A percentile compares a stretch with the other conserved stretches of the same genome.
phyloP scores from a whole-genome alignment of 2,888 invertebrate species.

The Acanthoscelides obtectus region DNA sequence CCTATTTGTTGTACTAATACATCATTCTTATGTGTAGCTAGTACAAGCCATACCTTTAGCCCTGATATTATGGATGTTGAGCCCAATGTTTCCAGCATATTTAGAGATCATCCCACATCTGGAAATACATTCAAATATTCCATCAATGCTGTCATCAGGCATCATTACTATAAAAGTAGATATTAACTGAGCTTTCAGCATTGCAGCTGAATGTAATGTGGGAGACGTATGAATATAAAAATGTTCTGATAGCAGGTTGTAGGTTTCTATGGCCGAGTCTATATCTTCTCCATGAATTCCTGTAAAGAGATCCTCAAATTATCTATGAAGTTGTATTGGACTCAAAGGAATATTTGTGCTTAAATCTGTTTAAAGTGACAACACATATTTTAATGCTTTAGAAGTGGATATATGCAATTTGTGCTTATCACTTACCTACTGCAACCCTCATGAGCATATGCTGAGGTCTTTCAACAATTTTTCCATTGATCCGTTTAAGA shows the following conservation, averaged over 20 bases:
- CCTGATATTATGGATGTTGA: slow-evolving; percentile 93
- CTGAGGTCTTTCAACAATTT: slow-evolving; percentile 94
- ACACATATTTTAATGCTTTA: no score
- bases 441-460: slow-evolving; percentile 98
- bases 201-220: slow-evolving; percentile 93
- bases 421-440: slow-evolving; percentile 59
- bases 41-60: slow-evolving; percentile 60
- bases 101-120: slow-evolving; percentile 95
- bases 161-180: slow-evolving; percentile 94
- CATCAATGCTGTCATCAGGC: slow-evolving; percentile 92
- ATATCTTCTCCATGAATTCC: slow-evolving; percentile 88
- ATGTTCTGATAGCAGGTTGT: slow-evolving; percentile 88
- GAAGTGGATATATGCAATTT: no score
- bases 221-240: slow-evolving; percentile 98
- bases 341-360: no score
- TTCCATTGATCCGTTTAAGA: slow-evolving; percentile 83
- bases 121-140: slow-evolving; percentile 87
- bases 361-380: no score
- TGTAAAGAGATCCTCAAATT: not conserved
- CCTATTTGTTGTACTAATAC: no score
- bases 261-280: slow-evolving; percentile 88
- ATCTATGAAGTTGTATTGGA: no score
- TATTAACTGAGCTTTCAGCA: slow-evolving; percentile 84
- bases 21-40: no score
- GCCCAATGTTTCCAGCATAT: slow-evolving; percentile 93